Evolutionary conservation across 2,797 vertebrate species (phyloP).

Genomic region (Sebastes baramenuke): DNA sequence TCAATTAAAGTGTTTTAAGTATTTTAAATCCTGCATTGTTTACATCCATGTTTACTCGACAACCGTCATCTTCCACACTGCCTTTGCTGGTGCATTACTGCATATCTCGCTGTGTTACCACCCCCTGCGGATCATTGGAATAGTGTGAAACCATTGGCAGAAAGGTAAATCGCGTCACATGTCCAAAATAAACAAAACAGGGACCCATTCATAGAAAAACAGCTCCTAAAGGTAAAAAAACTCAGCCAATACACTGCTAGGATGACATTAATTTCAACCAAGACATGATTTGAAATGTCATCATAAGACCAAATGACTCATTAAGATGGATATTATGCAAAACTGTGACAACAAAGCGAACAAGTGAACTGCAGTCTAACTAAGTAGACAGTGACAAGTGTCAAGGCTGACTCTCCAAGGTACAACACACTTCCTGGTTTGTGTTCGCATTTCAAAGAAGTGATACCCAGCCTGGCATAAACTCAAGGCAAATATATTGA

Average conservation of each 20-base stretch:
- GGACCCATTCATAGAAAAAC: not conserved
- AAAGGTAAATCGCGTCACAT: not conserved
- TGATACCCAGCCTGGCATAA: not conserved
- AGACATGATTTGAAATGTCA: not conserved
- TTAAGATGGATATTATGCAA: not conserved
- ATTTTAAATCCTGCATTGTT: not conserved
- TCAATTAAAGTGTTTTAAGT: not conserved
- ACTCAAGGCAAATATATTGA: not conserved
- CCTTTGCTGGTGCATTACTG: not conserved
- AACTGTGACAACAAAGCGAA: not conserved
- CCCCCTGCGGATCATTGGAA: too few relatives aligned
- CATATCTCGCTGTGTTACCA: not conserved
- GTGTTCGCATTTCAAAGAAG: constrained; percentile 1
- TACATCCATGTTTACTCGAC: not conserved
- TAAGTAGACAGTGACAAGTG: not conserved
- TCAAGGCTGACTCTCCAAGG: not conserved
- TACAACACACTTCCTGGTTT: not conserved
- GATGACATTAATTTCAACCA: not conserved
- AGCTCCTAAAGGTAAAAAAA: not conserved
- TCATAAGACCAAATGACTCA: not conserved
- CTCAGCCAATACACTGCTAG: too few relatives aligned
- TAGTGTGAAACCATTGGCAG: not conserved
- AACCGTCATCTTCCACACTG: not conserved
- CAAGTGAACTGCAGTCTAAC: not conserved
- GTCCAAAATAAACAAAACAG: not conserved